These are phyloP conservation scores for Drosophila picticornis DNA, from an alignment of 2,888 invertebrate genomes.

Conservation along the genomic window DNA sequence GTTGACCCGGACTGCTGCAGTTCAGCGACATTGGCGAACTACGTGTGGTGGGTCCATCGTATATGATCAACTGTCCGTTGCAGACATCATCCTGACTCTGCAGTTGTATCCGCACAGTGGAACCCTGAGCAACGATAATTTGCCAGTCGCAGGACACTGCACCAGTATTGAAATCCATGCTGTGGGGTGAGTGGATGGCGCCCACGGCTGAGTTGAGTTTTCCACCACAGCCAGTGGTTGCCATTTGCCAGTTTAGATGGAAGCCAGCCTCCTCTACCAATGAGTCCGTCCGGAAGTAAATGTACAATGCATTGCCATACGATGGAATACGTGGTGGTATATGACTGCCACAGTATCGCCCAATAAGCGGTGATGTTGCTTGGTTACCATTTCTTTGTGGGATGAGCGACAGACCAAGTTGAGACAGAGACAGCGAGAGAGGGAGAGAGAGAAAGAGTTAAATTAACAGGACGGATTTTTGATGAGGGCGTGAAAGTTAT, in stretches of 20 bases:
- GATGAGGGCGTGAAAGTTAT: too few species aligned
- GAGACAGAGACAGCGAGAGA: neutral
- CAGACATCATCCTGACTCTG: constrained; percentile 87
- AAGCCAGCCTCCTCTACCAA: constrained; percentile 89
- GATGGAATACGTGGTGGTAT: constrained; percentile 90
- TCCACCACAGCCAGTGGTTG: constrained; percentile 92
- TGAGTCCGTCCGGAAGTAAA: constrained; percentile 91
- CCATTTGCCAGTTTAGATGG: constrained; percentile 88
- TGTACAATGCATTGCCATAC: constrained; percentile 90
- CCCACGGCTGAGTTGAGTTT: constrained; percentile 89
- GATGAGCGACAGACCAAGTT: neutral
- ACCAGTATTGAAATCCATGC: constrained; percentile 89
- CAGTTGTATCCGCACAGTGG: constrained; percentile 87
- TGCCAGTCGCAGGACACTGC: constrained; percentile 93
- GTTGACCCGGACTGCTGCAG: constrained; percentile 47
- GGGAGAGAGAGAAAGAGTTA: neutral
- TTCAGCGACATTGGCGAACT: constrained; percentile 57
- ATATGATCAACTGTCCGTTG: constrained; percentile 85
- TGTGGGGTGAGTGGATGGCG: constrained; percentile 92
- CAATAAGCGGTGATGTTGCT: constrained; percentile 90
- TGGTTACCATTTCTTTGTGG: constrained; percentile 90
- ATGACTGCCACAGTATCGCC: constrained; percentile 90
- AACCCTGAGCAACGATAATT: constrained; percentile 91
- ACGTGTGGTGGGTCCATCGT: constrained; percentile 71
- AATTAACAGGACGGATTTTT: neutral